Evolutionary conservation across 92 coral and sea anemone genomes (phyloP).

Genomic region (Scolanthus callimorphus): DNA sequence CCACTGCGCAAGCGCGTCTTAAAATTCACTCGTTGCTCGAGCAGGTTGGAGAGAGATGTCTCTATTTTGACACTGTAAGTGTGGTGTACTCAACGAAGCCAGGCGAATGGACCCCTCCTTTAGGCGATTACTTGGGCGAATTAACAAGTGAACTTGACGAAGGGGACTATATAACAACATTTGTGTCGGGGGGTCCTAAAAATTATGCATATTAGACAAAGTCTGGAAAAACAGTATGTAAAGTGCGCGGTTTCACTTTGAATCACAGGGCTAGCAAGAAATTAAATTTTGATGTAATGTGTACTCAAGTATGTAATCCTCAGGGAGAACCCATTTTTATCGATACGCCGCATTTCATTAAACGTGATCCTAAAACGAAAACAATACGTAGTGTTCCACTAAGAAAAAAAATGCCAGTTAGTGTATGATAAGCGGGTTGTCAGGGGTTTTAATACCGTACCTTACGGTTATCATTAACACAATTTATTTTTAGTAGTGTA

Average conservation of each 20-base stretch:
- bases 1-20: slow-evolving; percentile 5
- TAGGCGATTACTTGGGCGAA: slow-evolving; percentile 24
- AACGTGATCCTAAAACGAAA: not conserved
- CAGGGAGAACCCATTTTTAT: slow-evolving; percentile 4
- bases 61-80: slow-evolving; percentile 31
- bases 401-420: not conserved
- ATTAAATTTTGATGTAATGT: slow-evolving; percentile 15
- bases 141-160: slow-evolving; percentile 17
- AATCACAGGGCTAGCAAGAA: slow-evolving; percentile 11
- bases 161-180: slow-evolving; percentile 24
- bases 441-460: not conserved
- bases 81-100: slow-evolving; percentile 13
- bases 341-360: slow-evolving; percentile 1
- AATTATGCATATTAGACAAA: slow-evolving; percentile 25
- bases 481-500: too few species aligned
- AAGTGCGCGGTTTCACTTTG: slow-evolving; percentile 33
- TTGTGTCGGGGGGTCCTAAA: slow-evolving; percentile 53
- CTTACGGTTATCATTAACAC: slow-evolving; percentile 5
- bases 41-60: not conserved
- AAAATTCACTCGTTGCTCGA: slow-evolving; percentile 8
- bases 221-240: not conserved
- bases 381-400: not conserved
- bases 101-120: slow-evolving; percentile 15
- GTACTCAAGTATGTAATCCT: slow-evolving; percentile 3
- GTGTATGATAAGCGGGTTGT: slow-evolving; percentile 18